These are phyloP conservation scores for Rhizoglyphus robini DNA, from an alignment of 1,140 invertebrate species.

Conservation along the genomic window DNA sequence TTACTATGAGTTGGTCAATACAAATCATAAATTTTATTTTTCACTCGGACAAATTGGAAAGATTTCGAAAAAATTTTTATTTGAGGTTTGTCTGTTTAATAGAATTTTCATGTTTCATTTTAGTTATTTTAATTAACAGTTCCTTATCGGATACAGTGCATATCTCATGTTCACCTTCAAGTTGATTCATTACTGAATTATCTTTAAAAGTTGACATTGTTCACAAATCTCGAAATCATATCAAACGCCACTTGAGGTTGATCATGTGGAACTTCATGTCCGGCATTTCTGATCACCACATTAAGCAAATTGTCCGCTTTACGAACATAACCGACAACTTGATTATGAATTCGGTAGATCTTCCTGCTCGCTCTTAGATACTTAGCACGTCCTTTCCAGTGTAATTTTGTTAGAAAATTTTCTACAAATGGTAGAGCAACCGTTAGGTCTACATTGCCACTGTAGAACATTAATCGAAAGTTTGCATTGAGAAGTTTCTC, in stretches of 20 bases:
- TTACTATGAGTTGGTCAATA: no score
- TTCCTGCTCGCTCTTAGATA: conserved; percentile 49
- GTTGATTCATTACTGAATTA: no score
- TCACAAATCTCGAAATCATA: conserved; percentile 58
- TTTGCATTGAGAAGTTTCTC: conserved; percentile 43
- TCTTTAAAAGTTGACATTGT: neutral
- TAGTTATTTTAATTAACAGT: no score
- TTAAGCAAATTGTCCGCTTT: conserved; percentile 55
- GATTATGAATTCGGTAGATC: conserved; percentile 39
- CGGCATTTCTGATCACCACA: conserved; percentile 62
- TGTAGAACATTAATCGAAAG: conserved; percentile 41
- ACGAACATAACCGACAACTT: conserved; percentile 62
- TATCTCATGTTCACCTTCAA: no score
- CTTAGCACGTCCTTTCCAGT: conserved; percentile 49
- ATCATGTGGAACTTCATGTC: conserved; percentile 66
- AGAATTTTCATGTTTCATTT: no score
- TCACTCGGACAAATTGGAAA: no score
- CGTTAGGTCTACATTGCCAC: conserved; percentile 72
- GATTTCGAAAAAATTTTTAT: no score
- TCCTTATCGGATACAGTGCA: no score
- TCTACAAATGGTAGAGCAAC: conserved; percentile 61
- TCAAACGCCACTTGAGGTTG: conserved; percentile 62
- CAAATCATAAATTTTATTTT: no score
- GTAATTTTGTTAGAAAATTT: conserved; percentile 48
- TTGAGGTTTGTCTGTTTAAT: no score